A percentile compares a stretch with the other conserved stretches of the same genome.
Evolutionary conservation across 1,140 invertebrate genomes (phyloP).

Genomic region (Drosophila chauvacae): DNA sequence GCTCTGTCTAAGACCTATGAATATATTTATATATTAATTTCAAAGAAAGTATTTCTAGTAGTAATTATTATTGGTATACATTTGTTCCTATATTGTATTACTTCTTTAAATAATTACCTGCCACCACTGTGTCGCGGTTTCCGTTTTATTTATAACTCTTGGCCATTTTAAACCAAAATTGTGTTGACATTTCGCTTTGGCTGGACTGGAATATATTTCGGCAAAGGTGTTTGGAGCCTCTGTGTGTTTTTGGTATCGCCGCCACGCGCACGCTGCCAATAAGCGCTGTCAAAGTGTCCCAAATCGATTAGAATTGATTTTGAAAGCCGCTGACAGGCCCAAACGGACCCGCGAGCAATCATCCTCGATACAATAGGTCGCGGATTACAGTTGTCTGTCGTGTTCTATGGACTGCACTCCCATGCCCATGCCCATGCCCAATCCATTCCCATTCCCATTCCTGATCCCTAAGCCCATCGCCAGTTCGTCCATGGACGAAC

Average conservation of each 20-base stretch:
- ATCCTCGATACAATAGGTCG: constrained; percentile 61
- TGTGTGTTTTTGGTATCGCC: constrained; percentile 68
- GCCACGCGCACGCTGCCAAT: constrained; percentile 80
- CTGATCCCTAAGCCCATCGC: constrained; percentile 2
- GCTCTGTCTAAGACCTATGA: not conserved
- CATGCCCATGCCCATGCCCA: constrained; percentile 3
- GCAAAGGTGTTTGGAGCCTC: constrained; percentile 24
- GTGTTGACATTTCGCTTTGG: constrained; percentile 64
- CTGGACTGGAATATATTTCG: constrained; percentile 14
- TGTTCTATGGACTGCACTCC: constrained; percentile 64
- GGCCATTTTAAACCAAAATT: constrained; percentile 64
- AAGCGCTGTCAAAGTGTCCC: constrained; percentile 79
- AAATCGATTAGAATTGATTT: constrained; percentile 83
- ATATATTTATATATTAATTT: not conserved
- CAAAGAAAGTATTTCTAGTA: not conserved
- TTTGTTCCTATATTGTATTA: not conserved
- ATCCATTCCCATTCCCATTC: not conserved
- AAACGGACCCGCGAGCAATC: constrained; percentile 49
- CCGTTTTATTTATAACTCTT: constrained; percentile 6
- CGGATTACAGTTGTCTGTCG: constrained; percentile 81
- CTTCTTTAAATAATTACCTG: not conserved
- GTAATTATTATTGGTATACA: not conserved
- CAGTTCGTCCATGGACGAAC: not conserved
- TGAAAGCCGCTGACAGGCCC: constrained; percentile 68
- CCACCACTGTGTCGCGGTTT: not conserved